These are phyloP conservation scores for Drosophila miranda DNA, from an alignment of 1,140 invertebrate genomes.

Conservation along the genomic window DNA sequence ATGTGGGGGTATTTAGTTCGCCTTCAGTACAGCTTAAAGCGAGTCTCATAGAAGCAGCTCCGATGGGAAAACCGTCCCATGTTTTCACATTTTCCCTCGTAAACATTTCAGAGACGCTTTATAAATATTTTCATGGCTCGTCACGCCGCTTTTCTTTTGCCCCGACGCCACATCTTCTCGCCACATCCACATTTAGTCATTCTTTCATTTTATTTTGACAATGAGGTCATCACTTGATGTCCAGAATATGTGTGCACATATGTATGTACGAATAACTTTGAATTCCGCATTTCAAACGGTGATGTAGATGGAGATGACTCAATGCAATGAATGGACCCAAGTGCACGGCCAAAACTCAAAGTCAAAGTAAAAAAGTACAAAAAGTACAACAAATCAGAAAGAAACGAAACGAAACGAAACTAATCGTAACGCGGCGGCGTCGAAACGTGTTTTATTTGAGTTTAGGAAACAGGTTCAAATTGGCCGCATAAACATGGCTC, in stretches of 20 bases:
- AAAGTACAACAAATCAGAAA: neutral
- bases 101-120: constrained; percentile 9
- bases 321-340: constrained; percentile 40
- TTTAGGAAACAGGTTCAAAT: constrained; percentile 65
- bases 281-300: constrained; percentile 53
- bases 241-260: neutral
- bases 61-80: neutral
- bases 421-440: too few species aligned
- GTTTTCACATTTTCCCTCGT: constrained; percentile 6
- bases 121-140: constrained; percentile 19
- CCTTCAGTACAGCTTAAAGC: too few species aligned
- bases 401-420: constrained; percentile 41
- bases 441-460: constrained; percentile 23
- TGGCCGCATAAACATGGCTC: constrained; percentile 15
- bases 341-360: constrained; percentile 19
- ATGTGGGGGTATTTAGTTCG: too few species aligned
- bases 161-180: too few species aligned
- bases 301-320: constrained; percentile 25
- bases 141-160: constrained; percentile 2
- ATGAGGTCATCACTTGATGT: constrained; percentile 38
- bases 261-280: constrained; percentile 10
- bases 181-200: too few species aligned
- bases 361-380: constrained; percentile 10
- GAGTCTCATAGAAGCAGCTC: too few species aligned
- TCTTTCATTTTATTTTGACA: constrained; percentile 18